Conservation (phyloP, 1,140 invertebrate genomes). For the Kradibia gibbosae region DNA sequence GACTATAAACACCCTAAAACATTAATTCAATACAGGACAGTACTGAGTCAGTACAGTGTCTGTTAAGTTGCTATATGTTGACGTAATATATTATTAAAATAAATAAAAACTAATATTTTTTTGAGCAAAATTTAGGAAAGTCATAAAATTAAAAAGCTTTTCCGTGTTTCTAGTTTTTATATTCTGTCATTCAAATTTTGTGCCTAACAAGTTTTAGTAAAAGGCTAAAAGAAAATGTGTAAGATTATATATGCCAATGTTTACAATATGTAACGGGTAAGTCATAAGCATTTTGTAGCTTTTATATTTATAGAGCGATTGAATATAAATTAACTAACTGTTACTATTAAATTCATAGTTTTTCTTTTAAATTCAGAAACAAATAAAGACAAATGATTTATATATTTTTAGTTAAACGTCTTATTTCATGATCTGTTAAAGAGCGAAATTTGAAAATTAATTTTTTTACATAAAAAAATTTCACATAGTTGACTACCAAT, state of each 20-base stretch:
- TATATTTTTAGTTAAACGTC: too few relatives aligned
- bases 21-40: too few relatives aligned
- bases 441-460: too few relatives aligned
- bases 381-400: background rate
- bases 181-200: slow-evolving; percentile 1
- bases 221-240: background rate
- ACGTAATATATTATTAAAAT: background rate
- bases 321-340: slow-evolving; percentile 7
- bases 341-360: background rate
- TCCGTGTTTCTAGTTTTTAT: background rate
- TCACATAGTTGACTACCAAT: too few relatives aligned
- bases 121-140: slow-evolving; percentile 4
- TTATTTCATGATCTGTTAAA: too few relatives aligned
- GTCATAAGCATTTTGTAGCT: background rate
- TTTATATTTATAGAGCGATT: slow-evolving; percentile 1
- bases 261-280: background rate
- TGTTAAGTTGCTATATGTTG: background rate
- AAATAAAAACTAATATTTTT: slow-evolving; percentile 4
- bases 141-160: slow-evolving; percentile 20
- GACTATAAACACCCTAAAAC: too few relatives aligned
- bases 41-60: too few relatives aligned
- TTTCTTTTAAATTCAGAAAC: background rate
- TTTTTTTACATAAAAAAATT: too few relatives aligned
- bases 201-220: background rate
- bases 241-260: background rate